Evolutionary conservation across 2,888 invertebrate genomes (phyloP), one percentile per base, ranked within the genome.

Genomic region (Phalera bucephala): DNA sequence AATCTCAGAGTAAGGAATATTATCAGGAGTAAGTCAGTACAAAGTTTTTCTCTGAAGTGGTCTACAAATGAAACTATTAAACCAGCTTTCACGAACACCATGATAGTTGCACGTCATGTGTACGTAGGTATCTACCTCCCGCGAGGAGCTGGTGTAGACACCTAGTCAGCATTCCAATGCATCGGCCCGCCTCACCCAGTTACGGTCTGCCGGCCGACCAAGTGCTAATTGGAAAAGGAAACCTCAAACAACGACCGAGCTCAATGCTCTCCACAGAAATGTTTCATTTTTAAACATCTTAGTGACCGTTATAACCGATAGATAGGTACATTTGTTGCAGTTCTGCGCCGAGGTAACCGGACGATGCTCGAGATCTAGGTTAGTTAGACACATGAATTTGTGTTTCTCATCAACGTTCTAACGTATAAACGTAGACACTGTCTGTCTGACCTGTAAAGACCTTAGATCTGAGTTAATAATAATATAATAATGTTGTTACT

Each of bases 201-300:
- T 88, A 86, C 87, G 83, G 85, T 80, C 79, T 73, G 75, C 77
- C 83, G 83, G 76, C 75, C 74, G 78, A 74, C 72, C 67, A 70
- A 67, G 90, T 89, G 90, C 82, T 90, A 90, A 90, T 90, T 90
- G 89, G 78, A 73, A 90, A 88, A 86, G 90, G 85, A 87, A 90
- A 90, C 90, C 71, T 87, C 81, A 76, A 89, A 90, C 90, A 89
- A 86, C 86, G 80, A 78, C 77, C 76, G 73, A 75, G 86, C 88
- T 86, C 88, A 87, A 85, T 82, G 87, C 87, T 87, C 88, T 83
- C 81, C 75, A 86, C 86, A 85, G 83, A 85, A 85, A 87, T 81
- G 87, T 82, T 88, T 87, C 87, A 87, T 87, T 87, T 87, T 88
- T 85, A 84, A 88, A 85, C 77, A 80, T 72, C 73, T 63, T 57